Conservation (phyloP, 2,797 vertebrate species). For the Microchirus variegatus region DNA sequence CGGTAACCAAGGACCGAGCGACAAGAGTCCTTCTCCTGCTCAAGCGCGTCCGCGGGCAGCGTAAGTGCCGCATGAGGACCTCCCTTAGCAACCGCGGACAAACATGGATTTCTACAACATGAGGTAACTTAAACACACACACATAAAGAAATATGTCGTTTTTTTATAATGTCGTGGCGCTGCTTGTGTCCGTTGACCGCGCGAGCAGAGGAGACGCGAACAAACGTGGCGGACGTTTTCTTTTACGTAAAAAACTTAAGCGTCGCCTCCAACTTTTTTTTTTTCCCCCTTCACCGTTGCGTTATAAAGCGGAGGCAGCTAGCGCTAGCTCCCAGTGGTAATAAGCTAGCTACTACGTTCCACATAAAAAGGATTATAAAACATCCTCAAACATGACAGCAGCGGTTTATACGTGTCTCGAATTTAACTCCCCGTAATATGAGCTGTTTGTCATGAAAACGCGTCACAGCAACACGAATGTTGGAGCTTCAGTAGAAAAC, state of each 20-base stretch:
- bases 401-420: too few relatives aligned
- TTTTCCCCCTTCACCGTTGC: conserved; percentile 28
- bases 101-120: conserved; percentile 88
- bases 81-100: conserved; percentile 84
- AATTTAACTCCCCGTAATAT: too few relatives aligned
- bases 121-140: conserved; percentile 76
- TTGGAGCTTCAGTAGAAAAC: too few relatives aligned
- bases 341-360: conserved; percentile 24
- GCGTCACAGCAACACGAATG: too few relatives aligned
- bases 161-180: neutral
- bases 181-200: conserved; percentile 10
- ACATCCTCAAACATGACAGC: too few relatives aligned
- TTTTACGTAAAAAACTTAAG: conserved; percentile 35
- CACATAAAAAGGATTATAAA: neutral
- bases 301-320: conserved; percentile 31
- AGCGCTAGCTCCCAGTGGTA: conserved; percentile 57
- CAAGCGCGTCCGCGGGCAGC: conserved; percentile 50
- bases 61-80: conserved; percentile 54
- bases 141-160: neutral
- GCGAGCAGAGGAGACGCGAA: neutral
- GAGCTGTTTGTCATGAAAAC: too few relatives aligned
- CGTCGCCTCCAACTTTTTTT: conserved; percentile 66
- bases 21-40: conserved; percentile 44
- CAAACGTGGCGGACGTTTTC: neutral
- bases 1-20: conserved; percentile 76